These are phyloP conservation scores for Caenorhabditis inopinata DNA, from an alignment of 1,140 invertebrate genomes.

Conservation along the genomic window DNA sequence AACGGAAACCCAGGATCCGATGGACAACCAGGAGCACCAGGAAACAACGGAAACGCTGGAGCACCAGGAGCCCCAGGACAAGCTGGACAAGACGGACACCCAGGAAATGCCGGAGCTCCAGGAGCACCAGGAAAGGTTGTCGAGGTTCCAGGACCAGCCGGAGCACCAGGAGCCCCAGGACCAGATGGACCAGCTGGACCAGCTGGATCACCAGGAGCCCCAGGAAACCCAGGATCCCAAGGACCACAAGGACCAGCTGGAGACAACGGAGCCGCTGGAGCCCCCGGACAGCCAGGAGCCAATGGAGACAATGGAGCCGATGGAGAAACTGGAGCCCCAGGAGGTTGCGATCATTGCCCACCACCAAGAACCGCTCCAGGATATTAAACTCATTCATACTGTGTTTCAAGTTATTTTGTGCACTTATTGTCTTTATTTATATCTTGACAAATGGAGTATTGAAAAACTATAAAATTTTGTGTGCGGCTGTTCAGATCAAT, in stretches of 20 bases:
- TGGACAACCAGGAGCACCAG: constrained; percentile 43
- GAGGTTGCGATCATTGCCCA: constrained; percentile 44
- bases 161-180: constrained; percentile 41
- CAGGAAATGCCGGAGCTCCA: constrained; percentile 41
- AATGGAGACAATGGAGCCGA: constrained; percentile 43
- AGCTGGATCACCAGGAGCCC: constrained; percentile 37
- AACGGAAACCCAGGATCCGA: constrained; percentile 41
- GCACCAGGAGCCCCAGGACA: constrained; percentile 31
- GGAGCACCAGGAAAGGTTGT: constrained; percentile 40
- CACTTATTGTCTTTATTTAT: constrained; percentile 1
- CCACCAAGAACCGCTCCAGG: constrained; percentile 43
- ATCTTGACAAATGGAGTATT: constrained; percentile 14
- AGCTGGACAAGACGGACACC: constrained; percentile 39
- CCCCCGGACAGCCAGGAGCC: constrained; percentile 39
- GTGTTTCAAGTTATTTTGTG: background rate
- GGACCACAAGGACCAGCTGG: constrained; percentile 43
- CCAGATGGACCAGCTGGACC: constrained; percentile 37
- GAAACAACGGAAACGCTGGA: constrained; percentile 37
- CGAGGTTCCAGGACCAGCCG: constrained; percentile 40
- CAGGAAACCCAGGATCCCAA: constrained; percentile 34
- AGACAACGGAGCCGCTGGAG: constrained; percentile 41
- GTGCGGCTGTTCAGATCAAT: background rate
- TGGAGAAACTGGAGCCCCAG: constrained; percentile 42
- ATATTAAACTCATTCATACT: constrained; percentile 37
- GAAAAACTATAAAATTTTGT: background rate